phyloP scores from a whole-genome alignment of 2,113 vertebrate species.

The Pseudolaguvia tuberculata region DNA sequence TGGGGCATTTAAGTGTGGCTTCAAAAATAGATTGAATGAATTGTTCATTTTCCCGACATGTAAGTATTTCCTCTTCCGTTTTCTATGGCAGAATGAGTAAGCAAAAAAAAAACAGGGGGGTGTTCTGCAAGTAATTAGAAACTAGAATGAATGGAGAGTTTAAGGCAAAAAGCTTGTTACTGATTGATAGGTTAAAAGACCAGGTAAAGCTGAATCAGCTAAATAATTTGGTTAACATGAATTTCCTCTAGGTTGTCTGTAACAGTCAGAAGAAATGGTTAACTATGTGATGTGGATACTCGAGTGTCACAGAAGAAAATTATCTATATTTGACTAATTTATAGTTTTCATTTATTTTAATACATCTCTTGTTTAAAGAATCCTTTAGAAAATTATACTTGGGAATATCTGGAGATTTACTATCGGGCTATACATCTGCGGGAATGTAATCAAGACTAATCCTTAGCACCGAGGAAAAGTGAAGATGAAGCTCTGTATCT shows the following conservation, averaged over 20 bases:
- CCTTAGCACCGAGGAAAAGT: not conserved
- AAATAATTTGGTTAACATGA: conserved; percentile 50
- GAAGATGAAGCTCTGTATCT: conserved; percentile 23
- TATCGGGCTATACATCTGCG: not conserved
- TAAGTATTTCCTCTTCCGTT: conserved; percentile 36
- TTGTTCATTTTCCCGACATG: conserved; percentile 13
- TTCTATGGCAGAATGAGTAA: conserved; percentile 8
- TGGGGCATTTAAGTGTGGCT: conserved; percentile 5
- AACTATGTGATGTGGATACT: conserved; percentile 8
- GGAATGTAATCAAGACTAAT: not conserved
- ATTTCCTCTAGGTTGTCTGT: conserved; percentile 29
- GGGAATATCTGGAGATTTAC: conserved; percentile 8
- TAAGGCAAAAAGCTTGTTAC: conserved; percentile 56
- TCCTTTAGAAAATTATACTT: not conserved
- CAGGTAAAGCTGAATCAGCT: conserved; percentile 70
- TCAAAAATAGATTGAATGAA: conserved; percentile 18
- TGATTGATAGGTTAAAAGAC: conserved; percentile 73
- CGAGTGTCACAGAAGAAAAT: not conserved
- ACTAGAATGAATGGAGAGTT: conserved; percentile 42
- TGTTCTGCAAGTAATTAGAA: not conserved
- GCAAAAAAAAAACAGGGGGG: conserved; percentile 12
- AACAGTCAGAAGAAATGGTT: conserved; percentile 4
- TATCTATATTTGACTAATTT: not conserved
- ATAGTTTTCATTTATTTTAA: not conserved
- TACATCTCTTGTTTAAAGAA: not conserved